Evolutionary conservation across 1,140 invertebrate genomes (phyloP).

Genomic region (Acyrthosiphon pisum): DNA sequence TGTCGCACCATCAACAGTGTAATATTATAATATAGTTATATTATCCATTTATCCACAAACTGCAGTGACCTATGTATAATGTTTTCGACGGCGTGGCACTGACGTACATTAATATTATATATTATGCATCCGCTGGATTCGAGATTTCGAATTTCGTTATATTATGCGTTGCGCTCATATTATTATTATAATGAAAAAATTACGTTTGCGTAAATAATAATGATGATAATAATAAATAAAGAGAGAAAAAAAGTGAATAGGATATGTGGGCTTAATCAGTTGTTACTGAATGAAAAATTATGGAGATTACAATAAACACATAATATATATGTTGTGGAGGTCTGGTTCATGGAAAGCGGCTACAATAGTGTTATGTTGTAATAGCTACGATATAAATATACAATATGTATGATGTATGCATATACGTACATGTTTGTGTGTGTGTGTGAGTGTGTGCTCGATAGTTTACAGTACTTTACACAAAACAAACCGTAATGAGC

Average conservation of each 20-base stretch:
- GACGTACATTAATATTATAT: not conserved
- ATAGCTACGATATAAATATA: not conserved
- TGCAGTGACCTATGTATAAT: not conserved
- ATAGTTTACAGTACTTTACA: not conserved
- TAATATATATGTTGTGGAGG: not conserved
- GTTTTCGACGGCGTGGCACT: not conserved
- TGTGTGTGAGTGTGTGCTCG: no score
- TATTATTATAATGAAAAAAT: not conserved
- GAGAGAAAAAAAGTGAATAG: not conserved
- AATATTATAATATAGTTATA: not conserved
- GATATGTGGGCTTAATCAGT: not conserved
- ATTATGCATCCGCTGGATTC: no score
- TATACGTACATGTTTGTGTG: not conserved
- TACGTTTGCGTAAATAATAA: not conserved
- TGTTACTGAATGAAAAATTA: conserved; percentile 7
- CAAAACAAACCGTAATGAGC: conserved; percentile 17
- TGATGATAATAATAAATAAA: not conserved
- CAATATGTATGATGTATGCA: not conserved
- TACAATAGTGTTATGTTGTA: not conserved
- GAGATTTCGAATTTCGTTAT: not conserved
- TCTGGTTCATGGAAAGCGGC: not conserved
- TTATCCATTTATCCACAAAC: not conserved
- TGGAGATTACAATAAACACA: not conserved
- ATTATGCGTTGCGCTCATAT: not conserved
- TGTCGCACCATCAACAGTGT: not conserved